Base-by-base conservation (phyloP, 2,888 invertebrate species). In the Pammene aurita region DNA sequence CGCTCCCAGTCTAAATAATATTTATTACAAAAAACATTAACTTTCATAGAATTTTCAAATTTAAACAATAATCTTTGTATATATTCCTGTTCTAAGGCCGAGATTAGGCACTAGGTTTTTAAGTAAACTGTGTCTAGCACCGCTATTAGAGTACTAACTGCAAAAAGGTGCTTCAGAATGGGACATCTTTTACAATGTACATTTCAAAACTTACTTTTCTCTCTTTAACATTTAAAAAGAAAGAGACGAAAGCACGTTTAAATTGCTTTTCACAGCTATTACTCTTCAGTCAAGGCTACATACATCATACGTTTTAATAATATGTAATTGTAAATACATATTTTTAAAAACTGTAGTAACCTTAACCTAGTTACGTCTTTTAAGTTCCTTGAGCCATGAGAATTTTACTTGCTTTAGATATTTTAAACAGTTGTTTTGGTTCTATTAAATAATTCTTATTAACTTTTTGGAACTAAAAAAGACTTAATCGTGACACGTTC, bases 91-190 rank as follows among this genome's bases (percentile, higher is more conserved):
- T 26, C 52, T 72, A 74, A 73, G 71, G 72, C 72, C 71, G 54
- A 14, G 26, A 58, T 41, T 66, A 74, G 73, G 73, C 76, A 74
- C 76, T 72, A 70, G 44, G 71, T 70, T 72, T 34, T 14, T 44
- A 64, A 58, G 41, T 64, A 58, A 50, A 56, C 14, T 41, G 46
- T 60, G 41, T 60, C 65, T 69, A 69, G 69, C 69, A 69, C 69
- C 69, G 50, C 54, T 16, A 0, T 16, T 14, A 54, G 6, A 52
- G 63, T 64, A 55, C 26, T 55, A 55, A 14, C 50, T 41, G 52
- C n/a, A 5, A 38, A 38, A 16, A 10, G 7, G 44, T 13, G 2
- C 9, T 7, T 13, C 9, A 44, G 13, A 55, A 34, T 5, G 10
- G 6, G 38, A 1, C 11, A 10, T 7, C 38, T 38, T 7, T 38